Conservation (phyloP, 2,888 invertebrate genomes). For the Luffia ferchaultella region DNA sequence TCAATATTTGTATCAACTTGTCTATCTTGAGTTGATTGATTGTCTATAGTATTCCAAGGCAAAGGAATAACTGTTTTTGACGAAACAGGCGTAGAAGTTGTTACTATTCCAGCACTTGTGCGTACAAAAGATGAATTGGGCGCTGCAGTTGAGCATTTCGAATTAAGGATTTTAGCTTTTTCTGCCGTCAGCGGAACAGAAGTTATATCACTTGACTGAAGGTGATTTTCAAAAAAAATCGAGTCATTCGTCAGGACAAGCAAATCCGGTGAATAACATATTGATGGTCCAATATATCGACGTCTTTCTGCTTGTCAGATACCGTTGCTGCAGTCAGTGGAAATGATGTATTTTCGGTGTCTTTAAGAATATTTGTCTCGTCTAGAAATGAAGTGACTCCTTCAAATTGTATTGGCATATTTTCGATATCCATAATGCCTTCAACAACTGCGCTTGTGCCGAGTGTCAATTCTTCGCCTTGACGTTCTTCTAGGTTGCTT, state of each 20-base stretch:
- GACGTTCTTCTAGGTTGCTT: neutral
- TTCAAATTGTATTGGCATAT: neutral
- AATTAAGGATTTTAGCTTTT: neutral
- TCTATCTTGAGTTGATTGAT: neutral
- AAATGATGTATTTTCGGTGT: no score
- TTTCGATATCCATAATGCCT: neutral
- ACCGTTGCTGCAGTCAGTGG: no score
- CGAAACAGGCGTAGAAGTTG: neutral
- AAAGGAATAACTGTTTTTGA: constrained; percentile 5
- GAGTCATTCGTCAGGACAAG: no score
- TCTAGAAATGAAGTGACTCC: neutral
- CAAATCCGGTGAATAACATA: no score
- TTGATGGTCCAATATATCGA: no score
- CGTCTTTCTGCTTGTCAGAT: no score
- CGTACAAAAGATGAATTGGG: neutral
- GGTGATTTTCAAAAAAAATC: no score
- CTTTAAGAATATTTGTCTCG: neutral
- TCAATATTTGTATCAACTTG: neutral
- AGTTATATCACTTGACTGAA: neutral
- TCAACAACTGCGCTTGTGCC: neutral
- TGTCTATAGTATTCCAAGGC: neutral
- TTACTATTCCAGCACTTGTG: neutral
- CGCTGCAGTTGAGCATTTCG: no score
- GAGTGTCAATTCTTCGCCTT: neutral
- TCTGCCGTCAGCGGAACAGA: neutral